Evolutionary conservation across 1,140 invertebrate species (phyloP).

Genomic region (Augochlora pura): DNA sequence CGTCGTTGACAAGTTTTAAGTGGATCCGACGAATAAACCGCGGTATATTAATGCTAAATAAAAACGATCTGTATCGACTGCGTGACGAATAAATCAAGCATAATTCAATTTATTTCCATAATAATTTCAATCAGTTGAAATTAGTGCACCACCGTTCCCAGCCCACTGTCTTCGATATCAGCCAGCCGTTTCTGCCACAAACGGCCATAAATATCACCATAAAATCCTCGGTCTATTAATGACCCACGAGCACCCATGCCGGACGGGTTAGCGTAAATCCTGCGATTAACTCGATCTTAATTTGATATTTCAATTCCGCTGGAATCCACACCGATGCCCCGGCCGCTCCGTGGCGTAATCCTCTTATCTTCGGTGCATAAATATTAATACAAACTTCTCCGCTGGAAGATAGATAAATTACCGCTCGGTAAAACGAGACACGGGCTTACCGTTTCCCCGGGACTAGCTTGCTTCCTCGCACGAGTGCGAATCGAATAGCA

Average conservation of each 20-base stretch:
- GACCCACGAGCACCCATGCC: not conserved
- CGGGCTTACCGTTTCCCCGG: not conserved
- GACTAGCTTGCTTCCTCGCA: not conserved
- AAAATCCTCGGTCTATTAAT: not conserved
- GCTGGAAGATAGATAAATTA: not conserved
- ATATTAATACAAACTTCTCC: conserved; percentile 14
- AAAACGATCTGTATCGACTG: too few species aligned
- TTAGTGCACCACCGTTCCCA: too few species aligned
- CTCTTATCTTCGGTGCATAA: conserved; percentile 16
- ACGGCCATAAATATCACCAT: not conserved
- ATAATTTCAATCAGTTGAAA: too few species aligned
- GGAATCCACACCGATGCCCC: conserved; percentile 1
- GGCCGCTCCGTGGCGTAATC: conserved; percentile 13
- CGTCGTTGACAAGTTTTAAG: too few species aligned
- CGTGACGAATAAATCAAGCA: too few species aligned
- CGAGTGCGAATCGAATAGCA: not conserved
- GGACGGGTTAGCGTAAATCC: conserved; percentile 16
- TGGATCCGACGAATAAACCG: too few species aligned
- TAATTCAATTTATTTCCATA: too few species aligned
- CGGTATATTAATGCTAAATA: too few species aligned
- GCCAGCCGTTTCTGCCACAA: too few species aligned
- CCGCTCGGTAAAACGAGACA: not conserved
- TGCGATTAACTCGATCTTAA: conserved; percentile 37
- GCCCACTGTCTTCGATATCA: too few species aligned
- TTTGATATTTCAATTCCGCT: conserved; percentile 40